Evolutionary conservation across 2,888 invertebrate genomes (phyloP), one percentile per base, ranked within the genome.

Genomic region (Lathronympha strigana): DNA sequence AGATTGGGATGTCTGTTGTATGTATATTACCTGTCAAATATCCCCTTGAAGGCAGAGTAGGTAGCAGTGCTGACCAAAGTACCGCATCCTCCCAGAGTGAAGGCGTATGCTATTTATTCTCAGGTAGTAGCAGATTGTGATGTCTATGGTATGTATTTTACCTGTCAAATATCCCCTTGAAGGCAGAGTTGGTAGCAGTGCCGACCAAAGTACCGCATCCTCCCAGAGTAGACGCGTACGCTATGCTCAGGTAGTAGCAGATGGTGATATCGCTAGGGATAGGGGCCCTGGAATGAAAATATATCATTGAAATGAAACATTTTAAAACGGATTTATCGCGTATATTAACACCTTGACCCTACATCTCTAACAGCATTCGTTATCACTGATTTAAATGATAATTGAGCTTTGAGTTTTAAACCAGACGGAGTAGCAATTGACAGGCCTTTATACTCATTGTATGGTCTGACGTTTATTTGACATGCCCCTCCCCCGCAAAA

Each of bases 21-120:
- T n/a, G n/a, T n/a, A 38, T n/a, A 21, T 13, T 23, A 45, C 21
- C 21, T 45, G 45, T 45, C 31, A 36, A 33, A 95, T 64, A 95
- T 94, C 53, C 96, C 96, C 83, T 97, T 96, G 81, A 97, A 95
- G 3, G 96, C 96, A 47, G 97, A 93, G 90, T 97, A 97, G 50
- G 97, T 97, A n/a, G 95, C 95, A 0, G 95, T 95, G 2, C 96
- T 96, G 49, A 96, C 95, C 36, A 96, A 92, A 0, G 96, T 95
- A 0, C 97, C 97, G 71, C 95, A 95, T 6, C 95, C 95, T n/a
- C 94, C 97, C 61, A 97, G 90, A 1, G 95, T 96, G 0, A 97
- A 94, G 0, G 97, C 96, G 80, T 96, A 97, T 4, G 97, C 96
- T n/a, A n/a, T n/a, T n/a, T 15, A 95, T 95, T 49, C 95, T 95